phyloP scores from a whole-genome alignment of 1,140 invertebrate species.

The Bombus difficillimus region DNA sequence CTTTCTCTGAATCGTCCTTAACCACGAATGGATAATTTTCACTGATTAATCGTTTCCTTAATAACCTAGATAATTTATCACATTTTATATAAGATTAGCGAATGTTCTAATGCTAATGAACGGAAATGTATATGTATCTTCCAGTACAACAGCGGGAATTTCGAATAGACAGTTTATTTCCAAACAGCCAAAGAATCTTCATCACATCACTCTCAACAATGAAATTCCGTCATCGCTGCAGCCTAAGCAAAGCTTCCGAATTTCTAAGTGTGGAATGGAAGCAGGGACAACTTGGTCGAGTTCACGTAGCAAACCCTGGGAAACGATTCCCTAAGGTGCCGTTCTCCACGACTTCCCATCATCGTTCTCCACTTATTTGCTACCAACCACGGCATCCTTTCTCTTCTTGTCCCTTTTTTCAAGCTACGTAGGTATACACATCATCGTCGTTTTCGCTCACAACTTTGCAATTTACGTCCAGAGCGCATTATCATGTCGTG shows the following conservation, averaged over 20 bases:
- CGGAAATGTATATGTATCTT: too few species aligned
- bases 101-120: too few species aligned
- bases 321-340: conserved; percentile 68
- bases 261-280: conserved; percentile 4
- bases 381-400: conserved; percentile 29
- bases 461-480: conserved; percentile 53
- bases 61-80: too few species aligned
- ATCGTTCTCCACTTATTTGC: conserved; percentile 50
- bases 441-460: background rate
- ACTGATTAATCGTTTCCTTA: too few species aligned
- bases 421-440: background rate
- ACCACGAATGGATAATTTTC: too few species aligned
- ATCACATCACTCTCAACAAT: background rate
- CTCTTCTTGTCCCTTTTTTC: background rate
- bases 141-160: too few species aligned
- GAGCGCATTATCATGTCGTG: conserved; percentile 27
- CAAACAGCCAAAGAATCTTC: background rate
- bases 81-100: too few species aligned
- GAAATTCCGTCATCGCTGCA: background rate
- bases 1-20: too few species aligned
- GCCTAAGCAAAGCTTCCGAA: conserved; percentile 15
- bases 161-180: background rate
- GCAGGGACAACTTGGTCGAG: conserved; percentile 5
- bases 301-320: conserved; percentile 40
- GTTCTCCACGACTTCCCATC: conserved; percentile 67